These are phyloP conservation scores for Chunga burmeisteri DNA, from an alignment of 2,113 vertebrate genomes.

Conservation along the genomic window DNA sequence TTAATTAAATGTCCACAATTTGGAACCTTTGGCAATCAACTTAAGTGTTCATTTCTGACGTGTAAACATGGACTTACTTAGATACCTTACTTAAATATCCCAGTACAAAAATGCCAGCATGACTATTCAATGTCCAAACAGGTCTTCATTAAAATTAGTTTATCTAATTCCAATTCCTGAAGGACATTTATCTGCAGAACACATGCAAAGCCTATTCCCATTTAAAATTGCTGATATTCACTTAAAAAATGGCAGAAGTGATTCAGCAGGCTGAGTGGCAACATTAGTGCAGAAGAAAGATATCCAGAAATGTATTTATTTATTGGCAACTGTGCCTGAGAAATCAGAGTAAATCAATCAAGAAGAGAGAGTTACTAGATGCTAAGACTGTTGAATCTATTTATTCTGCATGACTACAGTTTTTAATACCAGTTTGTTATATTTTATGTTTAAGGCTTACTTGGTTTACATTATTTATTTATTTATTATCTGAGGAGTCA, in stretches of 20 bases:
- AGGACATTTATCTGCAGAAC: background rate
- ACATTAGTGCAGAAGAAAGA: background rate
- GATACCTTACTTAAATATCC: background rate
- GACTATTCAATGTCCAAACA: background rate
- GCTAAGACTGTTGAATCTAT: background rate
- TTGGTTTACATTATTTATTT: slow-evolving; percentile 49
- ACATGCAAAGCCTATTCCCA: background rate
- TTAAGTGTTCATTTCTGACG: background rate
- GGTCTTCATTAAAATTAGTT: background rate
- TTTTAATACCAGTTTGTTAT: background rate
- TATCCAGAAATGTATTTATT: background rate
- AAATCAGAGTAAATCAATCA: slow-evolving; percentile 53
- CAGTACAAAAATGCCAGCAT: background rate
- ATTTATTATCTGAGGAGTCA: slow-evolving; percentile 33
- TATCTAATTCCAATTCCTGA: background rate
- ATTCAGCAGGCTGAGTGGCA: background rate
- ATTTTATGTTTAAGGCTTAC: slow-evolving; percentile 34
- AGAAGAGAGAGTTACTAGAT: slow-evolving; percentile 36
- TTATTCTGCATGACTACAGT: background rate
- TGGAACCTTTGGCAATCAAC: background rate
- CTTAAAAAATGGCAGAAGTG: background rate
- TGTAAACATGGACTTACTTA: background rate
- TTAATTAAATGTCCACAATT: background rate
- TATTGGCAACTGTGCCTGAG: background rate
- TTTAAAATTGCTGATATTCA: background rate